Base-by-base conservation (phyloP, 1,140 invertebrate species). In the Drosophila pallidifrons region DNA sequence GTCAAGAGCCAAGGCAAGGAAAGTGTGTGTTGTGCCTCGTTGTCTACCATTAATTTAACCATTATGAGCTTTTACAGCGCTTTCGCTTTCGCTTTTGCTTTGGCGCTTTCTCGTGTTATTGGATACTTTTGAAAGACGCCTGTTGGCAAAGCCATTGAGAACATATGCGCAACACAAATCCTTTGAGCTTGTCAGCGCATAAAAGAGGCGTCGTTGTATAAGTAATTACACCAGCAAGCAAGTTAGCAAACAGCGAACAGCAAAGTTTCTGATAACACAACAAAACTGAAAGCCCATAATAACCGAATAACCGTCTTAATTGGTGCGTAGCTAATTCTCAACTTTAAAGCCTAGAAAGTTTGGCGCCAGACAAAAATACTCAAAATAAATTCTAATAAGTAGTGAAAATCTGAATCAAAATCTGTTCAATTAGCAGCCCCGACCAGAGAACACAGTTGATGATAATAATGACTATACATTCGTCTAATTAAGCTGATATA, bases 1-100 rank as follows among this genome's bases (percentile, higher is more conserved):
- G 35, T 10, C 35, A 38, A 38, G 35, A 38, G 35, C 35, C 35
- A 38, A 38, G 35, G 20, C 20, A 25, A 0, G 20, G 3, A 3
- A 32, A 32, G 0, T 8, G 8, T 8, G 32, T 8, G 8, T 8
- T 63, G 8, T 11, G 35, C 59, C 52, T 41, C 59, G 15, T 52
- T 82, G 73, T 66, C 72, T 72, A 75, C 81, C 85, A 88, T 88
- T 88, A 88, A 88, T 81, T 89, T 83, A 78, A 73, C 81, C 74
- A 78, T 89, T 83, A 88, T 88, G 81, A 75, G 85, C 64, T 76
- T 79, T 88, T 88, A 87, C 77, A 75, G 78, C 74, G 85, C 61
- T 81, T 89, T 88, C 68, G 67, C 80, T 88, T 11, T 38, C 7
- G 30, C 6, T 88, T 20, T 20, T 20, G 20, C 20, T 3, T 20